phyloP scores from a whole-genome alignment of 2,797 vertebrate genomes.

The Streptopelia turtur region DNA sequence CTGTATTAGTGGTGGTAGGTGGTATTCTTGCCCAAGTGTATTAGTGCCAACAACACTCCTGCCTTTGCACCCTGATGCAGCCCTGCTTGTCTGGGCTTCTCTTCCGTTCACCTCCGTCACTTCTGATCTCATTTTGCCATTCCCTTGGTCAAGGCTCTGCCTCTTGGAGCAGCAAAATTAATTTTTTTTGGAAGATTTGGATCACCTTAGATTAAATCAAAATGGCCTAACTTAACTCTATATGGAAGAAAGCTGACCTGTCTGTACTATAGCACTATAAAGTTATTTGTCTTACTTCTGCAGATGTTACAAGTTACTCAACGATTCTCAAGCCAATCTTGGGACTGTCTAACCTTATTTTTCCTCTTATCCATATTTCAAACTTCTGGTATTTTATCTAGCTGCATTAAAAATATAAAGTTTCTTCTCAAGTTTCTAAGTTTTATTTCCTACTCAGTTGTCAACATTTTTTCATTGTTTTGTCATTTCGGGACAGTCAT shows the following conservation, averaged over 20 bases:
- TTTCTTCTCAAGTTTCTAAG: not conserved
- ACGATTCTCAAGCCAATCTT: not conserved
- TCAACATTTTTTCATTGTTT: not conserved
- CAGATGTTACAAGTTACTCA: not conserved
- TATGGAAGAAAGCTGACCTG: not conserved
- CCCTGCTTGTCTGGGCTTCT: not conserved
- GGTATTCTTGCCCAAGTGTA: not conserved
- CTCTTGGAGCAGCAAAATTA: not conserved
- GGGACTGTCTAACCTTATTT: not conserved
- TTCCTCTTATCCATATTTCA: not conserved
- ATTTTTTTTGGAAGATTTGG: not conserved
- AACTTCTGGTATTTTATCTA: not conserved
- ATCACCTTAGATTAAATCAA: not conserved
- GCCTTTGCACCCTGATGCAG: not conserved
- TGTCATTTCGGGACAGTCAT: not conserved
- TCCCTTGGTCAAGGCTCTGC: not conserved
- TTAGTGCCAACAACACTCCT: not conserved
- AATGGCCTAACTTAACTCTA: not conserved
- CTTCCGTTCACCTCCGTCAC: not conserved
- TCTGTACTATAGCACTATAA: not conserved
- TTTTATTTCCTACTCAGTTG: not conserved
- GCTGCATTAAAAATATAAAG: not conserved
- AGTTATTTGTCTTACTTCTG: constrained; percentile 6
- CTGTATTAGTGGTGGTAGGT: too few relatives aligned
- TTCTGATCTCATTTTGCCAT: not conserved